Base-by-base conservation (phyloP, 2,113 vertebrate genomes). In the Stigmatopora nigra region DNA sequence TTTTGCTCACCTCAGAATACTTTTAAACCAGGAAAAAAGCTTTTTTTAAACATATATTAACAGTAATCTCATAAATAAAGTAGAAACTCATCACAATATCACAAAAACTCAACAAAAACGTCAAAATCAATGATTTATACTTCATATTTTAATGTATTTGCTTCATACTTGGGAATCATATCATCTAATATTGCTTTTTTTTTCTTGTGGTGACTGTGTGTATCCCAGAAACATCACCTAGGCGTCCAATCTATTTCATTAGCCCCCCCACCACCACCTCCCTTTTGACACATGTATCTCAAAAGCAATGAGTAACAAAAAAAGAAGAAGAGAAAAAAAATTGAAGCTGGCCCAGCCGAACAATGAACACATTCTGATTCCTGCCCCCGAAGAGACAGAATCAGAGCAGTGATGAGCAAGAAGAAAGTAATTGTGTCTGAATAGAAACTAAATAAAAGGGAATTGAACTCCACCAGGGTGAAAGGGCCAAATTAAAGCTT, bases 401-500 rank as follows among this genome's bases (percentile, higher is more conserved):
- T 45, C 45, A 52, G 73, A 55, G 47, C 19, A 15, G 49, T 44
- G 0, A 60, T 69, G 58, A 16, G 57, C 51, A 69, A 67, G 75
- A 70, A 63, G 46, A 64, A 67, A 76, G 72, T 74, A 60, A 78
- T 69, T 31, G 60, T 51, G 48, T 48, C 25, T 49, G 63, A 51
- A 36, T 64, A 38, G 25, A 49, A 52, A 20, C 57, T 44, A 5
- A 56, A 46, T 9, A 22, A 36, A 25, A 45, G 22, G 52, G 67
- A 77, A 68, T 75, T 63, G 47, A 63, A 76, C 63, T 72, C 81
- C 79, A 74, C 65, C 17, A 13, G 62, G 70, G 70, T 35, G 67
- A 75, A 77, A 72, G 71, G 58, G 63, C 66, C 67, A 68, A 84
- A 80, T 81, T 72, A 78, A 84, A 81, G 66, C 1, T 4, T 25